phyloP scores from a whole-genome alignment of 1,140 invertebrate genomes.

The Caenorhabditis tropicalis region DNA sequence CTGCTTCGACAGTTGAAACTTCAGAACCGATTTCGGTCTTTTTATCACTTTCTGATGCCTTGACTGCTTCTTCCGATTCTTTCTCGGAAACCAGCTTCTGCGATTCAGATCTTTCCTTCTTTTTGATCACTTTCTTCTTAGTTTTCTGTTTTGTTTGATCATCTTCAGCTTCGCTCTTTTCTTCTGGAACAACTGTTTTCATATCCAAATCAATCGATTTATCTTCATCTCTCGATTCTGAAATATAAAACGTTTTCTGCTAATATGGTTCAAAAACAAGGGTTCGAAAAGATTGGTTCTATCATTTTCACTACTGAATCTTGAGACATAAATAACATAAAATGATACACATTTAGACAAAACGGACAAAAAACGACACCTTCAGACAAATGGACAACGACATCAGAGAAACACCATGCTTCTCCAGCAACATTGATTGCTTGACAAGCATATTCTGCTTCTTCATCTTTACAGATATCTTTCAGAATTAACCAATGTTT shows the following conservation, averaged over 20 bases:
- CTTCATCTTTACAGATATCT: slow-evolving; percentile 46
- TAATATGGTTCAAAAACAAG: neutral
- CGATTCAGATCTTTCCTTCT: neutral
- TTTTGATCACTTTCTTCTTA: slow-evolving; percentile 40
- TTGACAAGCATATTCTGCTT: slow-evolving; percentile 51
- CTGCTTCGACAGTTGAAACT: no score
- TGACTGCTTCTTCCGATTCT: neutral
- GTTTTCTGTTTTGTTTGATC: neutral
- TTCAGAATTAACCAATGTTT: slow-evolving; percentile 48
- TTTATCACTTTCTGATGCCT: neutral
- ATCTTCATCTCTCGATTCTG: slow-evolving; percentile 36
- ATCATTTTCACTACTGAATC: neutral
- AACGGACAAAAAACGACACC: slow-evolving; percentile 41
- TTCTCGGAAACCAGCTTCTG: neutral
- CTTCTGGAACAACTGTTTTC: neutral
- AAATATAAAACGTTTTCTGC: neutral
- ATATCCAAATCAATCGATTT: neutral
- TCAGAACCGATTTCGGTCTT: neutral
- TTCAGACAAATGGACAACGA: slow-evolving; percentile 50
- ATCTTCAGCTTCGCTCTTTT: slow-evolving; percentile 7
- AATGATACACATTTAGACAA: neutral
- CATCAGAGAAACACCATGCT: slow-evolving; percentile 55
- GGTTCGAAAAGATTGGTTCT: neutral
- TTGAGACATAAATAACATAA: neutral
- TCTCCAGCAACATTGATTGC: slow-evolving; percentile 53